A percentile compares a stretch with the other conserved stretches of the same genome.
These are phyloP conservation scores for Gallinago jamesoni DNA, from an alignment of 2,113 vertebrate genomes.

Conservation along the genomic window DNA sequence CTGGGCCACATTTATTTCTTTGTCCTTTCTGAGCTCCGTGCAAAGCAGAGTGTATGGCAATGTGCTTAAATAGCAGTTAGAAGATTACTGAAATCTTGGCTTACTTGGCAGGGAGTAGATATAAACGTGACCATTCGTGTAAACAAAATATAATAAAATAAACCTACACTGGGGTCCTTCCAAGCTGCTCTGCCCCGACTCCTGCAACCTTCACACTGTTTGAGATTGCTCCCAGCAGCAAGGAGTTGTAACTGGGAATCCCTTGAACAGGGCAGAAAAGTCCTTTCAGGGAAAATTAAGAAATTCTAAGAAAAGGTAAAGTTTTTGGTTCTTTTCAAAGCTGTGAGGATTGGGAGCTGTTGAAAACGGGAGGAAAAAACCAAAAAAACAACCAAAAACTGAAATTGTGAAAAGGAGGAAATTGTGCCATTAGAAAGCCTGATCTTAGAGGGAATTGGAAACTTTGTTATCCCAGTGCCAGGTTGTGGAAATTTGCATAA, in stretches of 20 bases:
- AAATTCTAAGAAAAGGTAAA: not conserved
- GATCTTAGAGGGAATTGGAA: not conserved
- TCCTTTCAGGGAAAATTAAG: not conserved
- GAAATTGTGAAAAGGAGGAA: not conserved
- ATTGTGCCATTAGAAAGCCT: not conserved
- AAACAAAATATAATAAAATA: not conserved
- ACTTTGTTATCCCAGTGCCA: not conserved
- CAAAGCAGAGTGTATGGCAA: not conserved
- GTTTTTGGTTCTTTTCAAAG: not conserved
- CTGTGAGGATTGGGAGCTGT: not conserved
- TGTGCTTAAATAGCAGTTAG: not conserved
- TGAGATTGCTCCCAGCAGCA: not conserved
- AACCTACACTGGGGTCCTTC: not conserved
- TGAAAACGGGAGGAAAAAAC: not conserved
- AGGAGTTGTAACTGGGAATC: not conserved
- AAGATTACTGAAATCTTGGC: conserved; percentile 26
- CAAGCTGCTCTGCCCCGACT: not conserved
- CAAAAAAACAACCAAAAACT: not conserved
- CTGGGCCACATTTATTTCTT: not conserved
- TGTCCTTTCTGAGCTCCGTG: not conserved
- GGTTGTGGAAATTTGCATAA: not conserved
- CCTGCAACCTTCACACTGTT: not conserved
- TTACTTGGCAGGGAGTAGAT: not conserved
- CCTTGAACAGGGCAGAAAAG: not conserved
- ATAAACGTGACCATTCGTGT: not conserved